phyloP scores from a whole-genome alignment of 2,888 invertebrate genomes.

The Zaprionus bogoriensis region DNA sequence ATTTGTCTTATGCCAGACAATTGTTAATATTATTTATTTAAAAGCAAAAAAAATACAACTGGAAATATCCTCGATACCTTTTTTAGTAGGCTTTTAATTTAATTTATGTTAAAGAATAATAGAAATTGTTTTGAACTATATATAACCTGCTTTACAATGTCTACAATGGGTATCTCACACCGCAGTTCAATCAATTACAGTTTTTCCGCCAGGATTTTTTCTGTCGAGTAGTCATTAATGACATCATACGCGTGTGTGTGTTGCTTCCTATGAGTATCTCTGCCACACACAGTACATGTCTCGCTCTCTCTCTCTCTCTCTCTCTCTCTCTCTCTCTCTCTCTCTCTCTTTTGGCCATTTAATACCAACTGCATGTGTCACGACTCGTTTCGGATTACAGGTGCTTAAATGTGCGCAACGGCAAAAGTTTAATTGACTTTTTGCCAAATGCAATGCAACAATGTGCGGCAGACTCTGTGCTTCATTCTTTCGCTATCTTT shows the following conservation, averaged over 20 bases:
- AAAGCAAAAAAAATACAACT: too few relatives aligned
- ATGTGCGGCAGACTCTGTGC: constrained; percentile 13
- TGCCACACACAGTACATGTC: background rate
- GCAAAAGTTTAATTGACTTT: constrained; percentile 64
- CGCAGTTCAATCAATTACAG: constrained; percentile 20
- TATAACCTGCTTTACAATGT: background rate
- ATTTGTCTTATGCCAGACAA: too few relatives aligned
- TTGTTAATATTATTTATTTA: too few relatives aligned
- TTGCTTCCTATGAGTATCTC: background rate
- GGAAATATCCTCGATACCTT: too few relatives aligned
- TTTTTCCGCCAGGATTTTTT: constrained; percentile 16
- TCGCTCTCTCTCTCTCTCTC: background rate
- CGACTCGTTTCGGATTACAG: constrained; percentile 54
- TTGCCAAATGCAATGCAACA: constrained; percentile 45
- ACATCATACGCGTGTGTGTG: constrained; percentile 17
- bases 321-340: background rate
- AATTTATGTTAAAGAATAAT: too few relatives aligned
- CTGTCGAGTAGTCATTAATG: constrained; percentile 32
- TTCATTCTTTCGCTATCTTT: background rate
- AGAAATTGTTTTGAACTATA: too few relatives aligned
- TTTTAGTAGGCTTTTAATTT: too few relatives aligned
- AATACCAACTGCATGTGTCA: background rate
- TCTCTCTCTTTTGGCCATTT: background rate
- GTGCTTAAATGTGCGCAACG: constrained; percentile 61
- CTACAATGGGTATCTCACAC: constrained; percentile 26